Conservation (phyloP, 2,888 invertebrate genomes). For the Druceiella hillmani region DNA sequence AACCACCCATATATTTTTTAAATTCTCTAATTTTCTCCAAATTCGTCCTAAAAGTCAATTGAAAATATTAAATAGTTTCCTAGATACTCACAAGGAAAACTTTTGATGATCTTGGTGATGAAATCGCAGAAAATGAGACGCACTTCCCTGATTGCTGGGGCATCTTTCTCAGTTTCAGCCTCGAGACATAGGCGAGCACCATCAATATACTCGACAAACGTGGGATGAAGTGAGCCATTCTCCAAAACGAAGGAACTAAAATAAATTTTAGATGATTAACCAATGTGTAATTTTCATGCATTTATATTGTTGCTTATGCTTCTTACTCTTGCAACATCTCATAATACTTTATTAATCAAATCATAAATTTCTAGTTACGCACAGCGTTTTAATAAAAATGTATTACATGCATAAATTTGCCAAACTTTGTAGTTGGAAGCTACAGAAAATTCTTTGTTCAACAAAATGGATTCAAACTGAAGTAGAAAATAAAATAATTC, state of each 20-base stretch:
- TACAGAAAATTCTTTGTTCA: too few relatives aligned
- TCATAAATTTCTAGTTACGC: too few relatives aligned
- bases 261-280: conserved; percentile 3
- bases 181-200: conserved; percentile 89
- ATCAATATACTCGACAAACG: conserved; percentile 92
- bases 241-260: conserved; percentile 77
- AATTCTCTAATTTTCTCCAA: conserved; percentile 7
- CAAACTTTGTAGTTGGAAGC: too few relatives aligned
- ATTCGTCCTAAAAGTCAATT: conserved; percentile 3
- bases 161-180: conserved; percentile 90
- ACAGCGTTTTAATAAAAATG: too few relatives aligned
- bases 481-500: too few relatives aligned
- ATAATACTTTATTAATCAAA: too few relatives aligned
- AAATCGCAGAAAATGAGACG: conserved; percentile 93
- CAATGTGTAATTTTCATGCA: neutral
- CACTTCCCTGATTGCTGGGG: conserved; percentile 80
- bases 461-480: too few relatives aligned
- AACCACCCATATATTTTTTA: too few relatives aligned
- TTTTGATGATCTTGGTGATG: conserved; percentile 87
- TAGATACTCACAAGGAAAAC: conserved; percentile 74
- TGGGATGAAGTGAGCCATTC: conserved; percentile 77
- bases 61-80: conserved; percentile 3
- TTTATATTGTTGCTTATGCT: too few relatives aligned
- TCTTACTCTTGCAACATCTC: too few relatives aligned
- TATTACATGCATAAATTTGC: too few relatives aligned